Conservation (phyloP, 1,140 invertebrate genomes). For the Drosophila sproati region DNA sequence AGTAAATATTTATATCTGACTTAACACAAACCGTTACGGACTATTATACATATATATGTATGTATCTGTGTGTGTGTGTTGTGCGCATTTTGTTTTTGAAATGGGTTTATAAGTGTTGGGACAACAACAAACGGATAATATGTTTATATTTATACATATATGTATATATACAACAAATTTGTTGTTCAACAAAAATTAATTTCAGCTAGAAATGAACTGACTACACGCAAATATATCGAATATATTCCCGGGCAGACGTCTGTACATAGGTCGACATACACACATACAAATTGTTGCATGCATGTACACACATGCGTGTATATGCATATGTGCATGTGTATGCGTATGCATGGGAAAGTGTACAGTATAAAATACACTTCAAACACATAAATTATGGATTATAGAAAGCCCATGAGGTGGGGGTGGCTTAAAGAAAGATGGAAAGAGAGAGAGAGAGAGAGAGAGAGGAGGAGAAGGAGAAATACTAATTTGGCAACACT, state of each 20-base stretch:
- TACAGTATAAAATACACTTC: constrained; percentile 1
- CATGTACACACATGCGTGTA: constrained; percentile 7
- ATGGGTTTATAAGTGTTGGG: constrained; percentile 20
- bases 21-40: constrained; percentile 8
- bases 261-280: not conserved
- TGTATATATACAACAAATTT: constrained; percentile 9
- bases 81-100: constrained; percentile 31
- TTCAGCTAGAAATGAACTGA: too few relatives aligned
- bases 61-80: too few relatives aligned
- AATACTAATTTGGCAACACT: too few relatives aligned
- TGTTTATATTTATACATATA: not conserved
- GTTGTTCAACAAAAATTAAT: not conserved
- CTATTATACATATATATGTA: constrained; percentile 5
- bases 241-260: too few relatives aligned
- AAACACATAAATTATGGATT: too few relatives aligned
- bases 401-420: too few relatives aligned
- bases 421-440: too few relatives aligned
- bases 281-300: not conserved
- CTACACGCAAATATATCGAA: too few relatives aligned
- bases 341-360: not conserved
- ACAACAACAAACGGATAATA: constrained; percentile 24
- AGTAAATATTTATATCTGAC: constrained; percentile 4
- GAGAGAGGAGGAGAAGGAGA: too few relatives aligned
- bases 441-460: too few relatives aligned
- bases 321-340: constrained; percentile 13